Evolutionary conservation across 2,888 invertebrate genomes (phyloP), one percentile per base, ranked within the genome.

Genomic region (Sericinus montela): DNA sequence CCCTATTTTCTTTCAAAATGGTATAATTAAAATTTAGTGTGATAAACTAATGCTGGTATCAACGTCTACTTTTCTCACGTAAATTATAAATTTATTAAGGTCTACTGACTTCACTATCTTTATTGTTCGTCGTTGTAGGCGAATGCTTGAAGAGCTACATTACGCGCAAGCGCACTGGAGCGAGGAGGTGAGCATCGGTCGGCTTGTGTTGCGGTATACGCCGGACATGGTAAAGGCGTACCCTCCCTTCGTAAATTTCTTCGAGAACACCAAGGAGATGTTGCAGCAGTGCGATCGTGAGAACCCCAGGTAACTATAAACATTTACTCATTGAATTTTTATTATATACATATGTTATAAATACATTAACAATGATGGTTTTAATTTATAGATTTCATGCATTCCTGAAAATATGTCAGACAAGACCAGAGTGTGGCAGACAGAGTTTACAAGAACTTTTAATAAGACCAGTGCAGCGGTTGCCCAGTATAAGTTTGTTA

Each of bases 241-340:
- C 89, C 98, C 98, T 54, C 97, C 98, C 14, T 99, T 98, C 87
- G 95, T 99, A 47, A 99, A 99, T 89, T 98, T 96, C 89, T 98
- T 98, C 81, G 98, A 99, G 82, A 96, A 97, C 79, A 97, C 97
- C 83, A 98, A 98, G 84, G 97, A 97, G 72, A 95, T 96, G 90
- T 91, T 99, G 72, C 91, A 93, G 67, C 93, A 94, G 72, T 98
- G 98, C 90, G 98, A 98, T 90, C 93, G 93, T 75, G 94, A 93
- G 70, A 97, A 98, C 86, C 97, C 98, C 34, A 92, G 98, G 76
- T 89, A 19, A 38, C 10, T 1, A 30, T 38, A 0, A 19, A 25
- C 19, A 14, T 8, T 41, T 35, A 28, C 7, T 8, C 28, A 10
- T 8, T 28, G 9, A n/a, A n/a, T n/a, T n/a, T n/a, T n/a, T n/a